Percentiles rank a stretch among this genome's conserved stretches.
phyloP scores from a whole-genome alignment of 2,113 vertebrate genomes.

The Scolopax mira region DNA sequence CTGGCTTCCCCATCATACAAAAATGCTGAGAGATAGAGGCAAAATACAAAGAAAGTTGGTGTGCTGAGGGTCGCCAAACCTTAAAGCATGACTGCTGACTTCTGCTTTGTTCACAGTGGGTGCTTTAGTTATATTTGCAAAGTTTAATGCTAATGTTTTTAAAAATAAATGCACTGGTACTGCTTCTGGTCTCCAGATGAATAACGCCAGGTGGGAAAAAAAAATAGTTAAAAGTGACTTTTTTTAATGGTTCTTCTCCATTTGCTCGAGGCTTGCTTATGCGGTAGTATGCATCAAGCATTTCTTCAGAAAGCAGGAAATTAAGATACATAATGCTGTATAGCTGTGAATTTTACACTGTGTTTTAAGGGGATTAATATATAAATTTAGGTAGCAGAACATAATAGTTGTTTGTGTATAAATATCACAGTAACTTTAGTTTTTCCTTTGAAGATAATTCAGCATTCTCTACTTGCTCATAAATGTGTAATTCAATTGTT shows the following conservation, averaged over 20 bases:
- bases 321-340: background rate
- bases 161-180: conserved; percentile 38
- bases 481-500: conserved; percentile 25
- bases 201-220: conserved; percentile 53
- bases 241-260: conserved; percentile 46
- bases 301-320: conserved; percentile 21
- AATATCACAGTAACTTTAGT: background rate
- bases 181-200: conserved; percentile 56
- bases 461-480: conserved; percentile 43
- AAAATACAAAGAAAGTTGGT: conserved; percentile 52
- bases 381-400: background rate
- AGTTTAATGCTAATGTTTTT: conserved; percentile 70
- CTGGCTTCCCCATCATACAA: conserved; percentile 32
- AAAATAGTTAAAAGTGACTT: conserved; percentile 55
- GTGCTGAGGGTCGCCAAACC: conserved; percentile 69
- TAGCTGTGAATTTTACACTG: background rate
- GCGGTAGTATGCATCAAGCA: background rate
- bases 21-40: conserved; percentile 57
- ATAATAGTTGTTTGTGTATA: background rate
- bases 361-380: conserved; percentile 6
- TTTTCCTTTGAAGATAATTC: conserved; percentile 23
- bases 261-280: conserved; percentile 49
- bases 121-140: conserved; percentile 54
- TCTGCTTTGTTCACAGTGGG: conserved; percentile 61
- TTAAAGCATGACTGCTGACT: conserved; percentile 66